Evolutionary conservation across 2,888 invertebrate species (phyloP).

Genomic region (Pelosia muscerda): DNA sequence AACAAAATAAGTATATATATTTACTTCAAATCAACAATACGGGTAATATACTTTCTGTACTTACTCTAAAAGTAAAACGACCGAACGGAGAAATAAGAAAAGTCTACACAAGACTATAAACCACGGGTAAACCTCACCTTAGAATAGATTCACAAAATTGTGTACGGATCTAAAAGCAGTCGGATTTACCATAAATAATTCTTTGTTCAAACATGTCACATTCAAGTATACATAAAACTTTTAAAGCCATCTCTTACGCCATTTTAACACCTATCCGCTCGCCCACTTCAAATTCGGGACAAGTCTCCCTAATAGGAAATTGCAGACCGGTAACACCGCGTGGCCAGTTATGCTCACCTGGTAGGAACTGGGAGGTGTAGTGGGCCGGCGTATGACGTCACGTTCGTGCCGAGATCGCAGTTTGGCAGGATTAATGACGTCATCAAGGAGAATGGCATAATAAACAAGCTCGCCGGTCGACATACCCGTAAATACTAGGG

Average conservation of each 20-base stretch:
- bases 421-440: slow-evolving; percentile 51
- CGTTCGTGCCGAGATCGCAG: slow-evolving; percentile 40
- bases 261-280: slow-evolving; percentile 22
- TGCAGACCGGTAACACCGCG: slow-evolving; percentile 38
- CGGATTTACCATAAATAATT: slow-evolving; percentile 4
- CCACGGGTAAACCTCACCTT: no score
- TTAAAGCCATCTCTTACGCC: neutral
- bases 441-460: slow-evolving; percentile 49
- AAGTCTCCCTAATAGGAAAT: slow-evolving; percentile 21
- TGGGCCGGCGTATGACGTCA: slow-evolving; percentile 42
- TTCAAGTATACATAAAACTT: neutral
- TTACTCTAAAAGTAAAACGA: no score
- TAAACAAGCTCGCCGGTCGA: slow-evolving; percentile 41
- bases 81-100: no score
- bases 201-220: neutral
- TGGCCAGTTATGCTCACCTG: slow-evolving; percentile 33
- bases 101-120: no score
- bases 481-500: slow-evolving; percentile 27
- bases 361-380: slow-evolving; percentile 24
- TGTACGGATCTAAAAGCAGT: no score
- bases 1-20: no score
- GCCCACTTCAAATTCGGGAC: slow-evolving; percentile 20
- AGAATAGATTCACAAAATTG: no score
- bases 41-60: no score
- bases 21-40: no score